Conservation (phyloP, 2,797 vertebrate genomes). For the Lophius americanus region DNA sequence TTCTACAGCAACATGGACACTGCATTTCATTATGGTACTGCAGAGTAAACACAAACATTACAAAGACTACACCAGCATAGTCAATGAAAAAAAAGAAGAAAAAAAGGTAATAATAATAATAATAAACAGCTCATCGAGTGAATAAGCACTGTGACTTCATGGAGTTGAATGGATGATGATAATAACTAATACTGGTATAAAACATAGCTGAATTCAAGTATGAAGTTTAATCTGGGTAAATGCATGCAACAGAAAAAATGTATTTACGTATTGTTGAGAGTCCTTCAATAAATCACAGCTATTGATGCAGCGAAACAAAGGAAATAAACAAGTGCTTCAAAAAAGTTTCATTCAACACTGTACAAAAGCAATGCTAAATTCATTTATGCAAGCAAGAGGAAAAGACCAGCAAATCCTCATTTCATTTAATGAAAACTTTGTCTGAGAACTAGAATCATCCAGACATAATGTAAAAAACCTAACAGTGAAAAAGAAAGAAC, state of each 20-base stretch:
- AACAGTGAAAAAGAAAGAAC: neutral
- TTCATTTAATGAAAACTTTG: slow-evolving; percentile 5
- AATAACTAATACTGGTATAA: slow-evolving; percentile 33
- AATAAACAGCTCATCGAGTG: slow-evolving; percentile 31
- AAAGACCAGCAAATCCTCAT: slow-evolving; percentile 78
- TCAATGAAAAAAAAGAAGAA: slow-evolving; percentile 38
- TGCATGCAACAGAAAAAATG: slow-evolving; percentile 53
- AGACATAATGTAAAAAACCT: too few species aligned
- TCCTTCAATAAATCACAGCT: slow-evolving; percentile 43
- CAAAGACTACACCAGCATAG: slow-evolving; percentile 85
- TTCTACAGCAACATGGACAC: slow-evolving; percentile 70
- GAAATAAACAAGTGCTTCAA: slow-evolving; percentile 56
- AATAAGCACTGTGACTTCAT: slow-evolving; percentile 42
- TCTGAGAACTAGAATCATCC: too few species aligned
- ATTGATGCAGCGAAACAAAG: slow-evolving; percentile 22
- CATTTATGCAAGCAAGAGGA: slow-evolving; percentile 58
- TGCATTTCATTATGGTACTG: slow-evolving; percentile 64
- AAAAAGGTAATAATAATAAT: neutral
- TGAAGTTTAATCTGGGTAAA: slow-evolving; percentile 55
- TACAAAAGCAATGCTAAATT: slow-evolving; percentile 42
- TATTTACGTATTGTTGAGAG: slow-evolving; percentile 26
- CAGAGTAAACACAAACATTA: slow-evolving; percentile 49
- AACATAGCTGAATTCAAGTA: slow-evolving; percentile 50
- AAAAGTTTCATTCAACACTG: slow-evolving; percentile 39
- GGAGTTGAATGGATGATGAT: slow-evolving; percentile 17